Conservation (phyloP, 2,888 invertebrate genomes). For the Biston stratarius region DNA sequence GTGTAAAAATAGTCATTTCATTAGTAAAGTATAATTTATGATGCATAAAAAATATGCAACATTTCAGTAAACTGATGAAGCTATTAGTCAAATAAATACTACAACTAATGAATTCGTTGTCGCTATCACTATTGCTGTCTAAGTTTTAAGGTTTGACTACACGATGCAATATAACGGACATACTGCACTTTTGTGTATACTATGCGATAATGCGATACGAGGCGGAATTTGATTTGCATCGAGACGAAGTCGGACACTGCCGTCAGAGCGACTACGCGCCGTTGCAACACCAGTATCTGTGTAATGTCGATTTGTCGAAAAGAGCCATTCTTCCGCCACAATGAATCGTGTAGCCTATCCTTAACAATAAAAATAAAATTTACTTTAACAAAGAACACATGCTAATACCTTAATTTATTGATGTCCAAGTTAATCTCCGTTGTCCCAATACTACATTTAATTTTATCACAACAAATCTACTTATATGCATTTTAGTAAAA, state of each 20-base stretch:
- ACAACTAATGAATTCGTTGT: constrained; percentile 15
- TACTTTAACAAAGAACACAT: background rate
- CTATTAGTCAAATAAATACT: background rate
- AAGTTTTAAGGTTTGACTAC: background rate
- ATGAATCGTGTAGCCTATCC: background rate
- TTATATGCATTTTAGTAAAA: constrained; percentile 23
- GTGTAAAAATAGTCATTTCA: background rate
- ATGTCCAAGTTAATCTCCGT: background rate
- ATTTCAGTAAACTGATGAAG: background rate
- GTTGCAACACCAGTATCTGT: background rate
- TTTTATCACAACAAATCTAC: constrained; percentile 41
- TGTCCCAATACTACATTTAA: background rate
- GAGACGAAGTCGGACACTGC: background rate
- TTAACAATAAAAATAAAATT: background rate
- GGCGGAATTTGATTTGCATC: background rate
- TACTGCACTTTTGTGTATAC: background rate
- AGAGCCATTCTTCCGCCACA: background rate
- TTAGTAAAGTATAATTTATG: background rate
- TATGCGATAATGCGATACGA: background rate
- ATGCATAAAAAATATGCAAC: background rate
- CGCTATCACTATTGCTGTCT: background rate
- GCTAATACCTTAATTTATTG: background rate
- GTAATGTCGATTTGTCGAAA: background rate
- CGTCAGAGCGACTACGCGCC: background rate
- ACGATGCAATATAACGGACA: background rate